phyloP scores from a whole-genome alignment of 1,140 invertebrate species.

The Cotesia chilonis region DNA sequence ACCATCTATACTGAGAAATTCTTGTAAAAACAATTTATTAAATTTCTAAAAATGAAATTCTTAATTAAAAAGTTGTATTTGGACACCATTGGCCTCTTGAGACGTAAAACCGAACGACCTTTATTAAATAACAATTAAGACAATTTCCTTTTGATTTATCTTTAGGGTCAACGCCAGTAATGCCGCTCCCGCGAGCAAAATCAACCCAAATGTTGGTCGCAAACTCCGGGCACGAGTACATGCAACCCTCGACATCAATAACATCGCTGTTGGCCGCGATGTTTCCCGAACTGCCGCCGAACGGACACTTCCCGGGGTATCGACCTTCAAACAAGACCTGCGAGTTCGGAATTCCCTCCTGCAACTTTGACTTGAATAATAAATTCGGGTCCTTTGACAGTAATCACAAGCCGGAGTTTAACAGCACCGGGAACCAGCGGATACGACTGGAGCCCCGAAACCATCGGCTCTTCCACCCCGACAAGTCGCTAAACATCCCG shows the following conservation, averaged over 20 bases:
- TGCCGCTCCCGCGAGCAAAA: conserved; percentile 59
- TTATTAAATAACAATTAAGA: too few relatives aligned
- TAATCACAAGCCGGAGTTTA: too few relatives aligned
- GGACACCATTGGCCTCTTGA: too few relatives aligned
- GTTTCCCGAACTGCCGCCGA: conserved; percentile 58
- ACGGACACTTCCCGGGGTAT: conserved; percentile 57
- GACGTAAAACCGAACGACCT: too few relatives aligned
- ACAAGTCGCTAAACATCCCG: conserved; percentile 41
- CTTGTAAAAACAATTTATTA: too few relatives aligned
- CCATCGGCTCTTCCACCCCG: conserved; percentile 50
- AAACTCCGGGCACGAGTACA: conserved; percentile 30
- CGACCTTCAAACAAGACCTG: conserved; percentile 46
- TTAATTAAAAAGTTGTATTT: too few relatives aligned
- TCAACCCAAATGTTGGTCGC: conserved; percentile 60
- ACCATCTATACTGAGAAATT: too few relatives aligned
- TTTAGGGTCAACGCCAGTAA: conserved; percentile 47
- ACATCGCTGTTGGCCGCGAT: conserved; percentile 59
- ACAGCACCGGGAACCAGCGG: conserved; percentile 48
- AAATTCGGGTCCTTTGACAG: conserved; percentile 50
- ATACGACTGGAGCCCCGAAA: conserved; percentile 57
- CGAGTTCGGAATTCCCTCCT: conserved; percentile 51
- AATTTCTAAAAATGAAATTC: too few relatives aligned
- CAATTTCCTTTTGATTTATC: neutral
- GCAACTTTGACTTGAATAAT: conserved; percentile 44
- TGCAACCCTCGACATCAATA: conserved; percentile 49